Percentiles rank a stretch among this genome's conserved stretches.
phyloP scores from a whole-genome alignment of 2,888 invertebrate species.

The Dasypolia templi region DNA sequence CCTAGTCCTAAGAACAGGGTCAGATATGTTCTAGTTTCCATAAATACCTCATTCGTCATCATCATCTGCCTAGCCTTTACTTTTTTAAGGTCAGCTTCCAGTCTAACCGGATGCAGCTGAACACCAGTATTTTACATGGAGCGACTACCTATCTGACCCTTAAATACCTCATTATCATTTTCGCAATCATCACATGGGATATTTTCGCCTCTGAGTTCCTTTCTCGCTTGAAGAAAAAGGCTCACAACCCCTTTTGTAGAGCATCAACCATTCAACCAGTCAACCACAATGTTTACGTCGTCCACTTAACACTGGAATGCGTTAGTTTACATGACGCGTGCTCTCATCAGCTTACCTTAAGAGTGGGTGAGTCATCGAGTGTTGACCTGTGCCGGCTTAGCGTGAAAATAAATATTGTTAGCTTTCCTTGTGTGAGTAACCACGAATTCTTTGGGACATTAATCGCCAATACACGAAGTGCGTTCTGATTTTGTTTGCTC shows the following conservation, averaged over 20 bases:
- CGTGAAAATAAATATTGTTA: constrained; percentile 62
- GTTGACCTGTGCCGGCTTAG: constrained; percentile 77
- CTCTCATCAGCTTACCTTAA: constrained; percentile 72
- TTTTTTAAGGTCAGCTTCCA: not conserved
- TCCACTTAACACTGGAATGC: constrained; percentile 63
- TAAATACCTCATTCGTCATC: not conserved
- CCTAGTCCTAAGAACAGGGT: not conserved
- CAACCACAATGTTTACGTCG: constrained; percentile 61
- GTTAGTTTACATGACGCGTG: constrained; percentile 56
- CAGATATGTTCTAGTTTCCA: too few species aligned
- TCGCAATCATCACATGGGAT: not conserved
- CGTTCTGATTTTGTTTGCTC: constrained; percentile 33
- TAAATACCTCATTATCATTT: not conserved
- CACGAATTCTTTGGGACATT: constrained; percentile 57
- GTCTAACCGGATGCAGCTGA: not conserved
- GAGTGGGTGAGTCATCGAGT: constrained; percentile 79
- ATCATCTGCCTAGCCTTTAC: not conserved
- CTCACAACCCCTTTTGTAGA: not conserved
- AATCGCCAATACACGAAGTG: constrained; percentile 58
- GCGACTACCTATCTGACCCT: not conserved
- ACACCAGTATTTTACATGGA: not conserved
- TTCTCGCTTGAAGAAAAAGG: constrained; percentile 2
- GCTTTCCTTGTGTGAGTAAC: constrained; percentile 62
- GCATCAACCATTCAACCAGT: constrained; percentile 40
- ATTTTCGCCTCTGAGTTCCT: not conserved